These are phyloP conservation scores for Lophius americanus DNA, from an alignment of 2,797 vertebrate species.

Conservation along the genomic window DNA sequence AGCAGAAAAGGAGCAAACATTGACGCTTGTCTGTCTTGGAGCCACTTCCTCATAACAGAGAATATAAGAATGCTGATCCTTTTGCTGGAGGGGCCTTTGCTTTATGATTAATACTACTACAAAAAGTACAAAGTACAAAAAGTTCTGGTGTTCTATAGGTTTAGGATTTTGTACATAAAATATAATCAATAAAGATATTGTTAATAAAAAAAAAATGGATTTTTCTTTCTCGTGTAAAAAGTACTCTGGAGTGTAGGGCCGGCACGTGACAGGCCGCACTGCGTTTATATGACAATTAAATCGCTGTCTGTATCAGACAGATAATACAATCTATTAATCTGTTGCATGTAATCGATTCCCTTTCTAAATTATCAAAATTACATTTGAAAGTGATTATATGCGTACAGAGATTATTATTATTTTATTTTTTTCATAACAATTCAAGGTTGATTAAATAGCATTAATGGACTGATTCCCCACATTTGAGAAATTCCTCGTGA, in stretches of 20 bases:
- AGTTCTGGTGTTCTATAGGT: neutral
- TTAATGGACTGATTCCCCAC: neutral
- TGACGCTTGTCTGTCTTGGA: constrained; percentile 13
- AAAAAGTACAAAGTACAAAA: constrained; percentile 15
- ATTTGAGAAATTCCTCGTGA: no score
- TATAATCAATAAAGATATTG: no score
- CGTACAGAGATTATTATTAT: neutral
- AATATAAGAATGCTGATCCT: constrained; percentile 9
- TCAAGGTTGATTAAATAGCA: neutral
- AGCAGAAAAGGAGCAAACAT: constrained; percentile 5
- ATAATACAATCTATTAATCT: no score
- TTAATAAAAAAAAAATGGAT: no score
- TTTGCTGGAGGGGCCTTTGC: constrained; percentile 2
- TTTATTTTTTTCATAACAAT: constrained; percentile 2
- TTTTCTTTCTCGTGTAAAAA: no score
- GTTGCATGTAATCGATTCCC: neutral
- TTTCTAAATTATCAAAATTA: neutral
- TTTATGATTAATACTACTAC: constrained; percentile 8
- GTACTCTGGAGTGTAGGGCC: no score
- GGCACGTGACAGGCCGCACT: no score
- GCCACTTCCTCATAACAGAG: constrained; percentile 2
- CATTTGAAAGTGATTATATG: neutral
- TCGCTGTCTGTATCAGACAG: no score
- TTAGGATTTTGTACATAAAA: no score
- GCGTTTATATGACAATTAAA: no score